Evolutionary conservation across 2,113 vertebrate genomes (phyloP), one percentile per base, ranked within the genome.

Genomic region (Mustela nigripes): DNA sequence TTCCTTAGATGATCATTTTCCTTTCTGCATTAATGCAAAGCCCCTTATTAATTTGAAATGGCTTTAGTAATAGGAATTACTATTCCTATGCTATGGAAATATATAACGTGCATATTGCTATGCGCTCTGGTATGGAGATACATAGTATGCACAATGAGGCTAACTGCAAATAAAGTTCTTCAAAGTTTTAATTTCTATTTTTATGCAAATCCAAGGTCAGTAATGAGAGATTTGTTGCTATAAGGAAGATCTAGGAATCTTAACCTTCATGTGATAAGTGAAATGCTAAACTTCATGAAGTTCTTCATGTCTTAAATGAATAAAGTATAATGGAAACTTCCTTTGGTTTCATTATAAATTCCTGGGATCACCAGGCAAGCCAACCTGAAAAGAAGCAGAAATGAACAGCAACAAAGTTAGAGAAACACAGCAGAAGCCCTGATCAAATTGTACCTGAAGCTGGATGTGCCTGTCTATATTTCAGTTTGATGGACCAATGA

Each of bases 21-120:
- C 93, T 98, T 56, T 98, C 97, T 94, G 89, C 83, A 96, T 97
- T 98, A 98, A 98, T 97, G 56, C 94, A 95, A 98, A 97, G 39
- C 94, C 60, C 97, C 85, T 97, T 97, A 98, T 94, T 69, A 11
- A 90, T 16, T 2, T 95, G 89, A 98, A 98, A 96, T 97, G 50
- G 33, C 83, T 97, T 98, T 76, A 90, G 94, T 97, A 98, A 97
- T 95, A 98, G 48, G 93, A 97, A 98, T 60, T 97, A 81, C 63
- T 67, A 67, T 67, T 69, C 93, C 76, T 60, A 78, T 89, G 85
- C 60, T 95, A 95, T 98, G 95, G 95, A 98, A 80, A 89, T 82
- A 24, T 50, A 98, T 16, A 88, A 7, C 12, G 95, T 97, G 83
- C 84, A 96, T 74, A 94, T 42, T 96, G 48, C 31, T 67, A 33